Base-by-base conservation (phyloP, 1,140 invertebrate species). In the Aphelenchoides besseyi region DNA sequence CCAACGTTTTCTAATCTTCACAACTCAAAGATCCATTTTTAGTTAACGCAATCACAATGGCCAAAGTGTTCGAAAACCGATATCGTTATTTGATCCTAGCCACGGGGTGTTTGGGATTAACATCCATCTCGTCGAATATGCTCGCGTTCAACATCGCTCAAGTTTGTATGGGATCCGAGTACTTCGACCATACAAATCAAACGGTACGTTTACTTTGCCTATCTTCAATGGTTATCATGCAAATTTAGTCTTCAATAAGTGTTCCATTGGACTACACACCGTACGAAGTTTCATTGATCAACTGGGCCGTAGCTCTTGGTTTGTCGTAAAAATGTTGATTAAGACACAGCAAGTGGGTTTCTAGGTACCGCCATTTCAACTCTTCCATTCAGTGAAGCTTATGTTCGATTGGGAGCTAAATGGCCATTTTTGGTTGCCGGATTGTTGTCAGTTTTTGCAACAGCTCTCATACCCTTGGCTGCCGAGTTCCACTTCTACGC, bases 301-400 rank as follows among this genome's bases (percentile, higher is more conserved):
- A 66, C 36, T 66, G 63, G 63, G 63, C 63, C n/a, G 63, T 66
- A 12, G 63, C n/a, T 1, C 26, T n/a, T n/a, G n/a, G n/a, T n/a
- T n/a, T n/a, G n/a, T 59, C 29, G 28, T 16, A 12, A 59, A 41
- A 5, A 41, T 5, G 37, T 41, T 41, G 37, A n/a, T 41, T 41
- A n/a, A 41, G 37, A 41, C 37, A 8, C 5, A n/a, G n/a, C n/a
- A n/a, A n/a, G n/a, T n/a, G n/a, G n/a, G n/a, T n/a, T n/a, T n/a
- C n/a, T 61, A 2, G 59, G 59, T 2, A 61, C 59, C 16, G 36
- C 36, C 16, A 29, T 52, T 26, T 77, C 70, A 12, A 79, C 77
- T 2, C 71, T 75, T 59, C 74, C 74, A 9, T 75, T 78, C 57
- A 78, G 69, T 37, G 73, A 33, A 2, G 28, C 69, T 0, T 75